Conservation (phyloP, 2,113 vertebrate species). For the Arenaria interpres region DNA sequence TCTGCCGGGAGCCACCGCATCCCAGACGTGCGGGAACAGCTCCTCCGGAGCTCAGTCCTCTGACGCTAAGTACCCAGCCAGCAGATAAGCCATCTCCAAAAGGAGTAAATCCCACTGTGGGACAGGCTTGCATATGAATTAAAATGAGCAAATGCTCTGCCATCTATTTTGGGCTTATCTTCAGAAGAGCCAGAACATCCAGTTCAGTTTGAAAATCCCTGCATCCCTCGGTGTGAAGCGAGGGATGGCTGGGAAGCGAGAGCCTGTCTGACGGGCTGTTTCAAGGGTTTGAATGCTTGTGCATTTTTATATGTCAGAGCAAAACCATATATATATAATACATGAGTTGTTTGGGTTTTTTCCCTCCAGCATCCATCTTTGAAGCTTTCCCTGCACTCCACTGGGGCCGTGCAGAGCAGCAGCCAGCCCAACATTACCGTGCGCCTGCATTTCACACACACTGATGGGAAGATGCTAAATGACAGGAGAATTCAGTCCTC, state of each 20-base stretch:
- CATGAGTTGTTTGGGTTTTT: background rate
- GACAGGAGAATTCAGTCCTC: background rate
- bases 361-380: background rate
- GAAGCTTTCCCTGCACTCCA: background rate
- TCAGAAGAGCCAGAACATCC: background rate
- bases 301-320: background rate
- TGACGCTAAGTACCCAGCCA: constrained; percentile 55
- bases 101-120: constrained; percentile 70
- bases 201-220: background rate
- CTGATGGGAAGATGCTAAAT: background rate
- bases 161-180: background rate
- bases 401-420: background rate
- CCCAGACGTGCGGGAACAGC: constrained; percentile 56
- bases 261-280: background rate
- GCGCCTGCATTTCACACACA: background rate
- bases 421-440: background rate
- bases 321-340: background rate
- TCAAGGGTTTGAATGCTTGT: background rate
- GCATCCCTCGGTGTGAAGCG: background rate
- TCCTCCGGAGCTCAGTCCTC: constrained; percentile 43
- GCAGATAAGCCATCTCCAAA: constrained; percentile 52
- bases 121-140: constrained; percentile 43
- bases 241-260: background rate
- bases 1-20: constrained; percentile 41
- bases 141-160: constrained; percentile 55